phyloP scores from a whole-genome alignment of 2,888 invertebrate species.

The Melolontha melolontha region DNA sequence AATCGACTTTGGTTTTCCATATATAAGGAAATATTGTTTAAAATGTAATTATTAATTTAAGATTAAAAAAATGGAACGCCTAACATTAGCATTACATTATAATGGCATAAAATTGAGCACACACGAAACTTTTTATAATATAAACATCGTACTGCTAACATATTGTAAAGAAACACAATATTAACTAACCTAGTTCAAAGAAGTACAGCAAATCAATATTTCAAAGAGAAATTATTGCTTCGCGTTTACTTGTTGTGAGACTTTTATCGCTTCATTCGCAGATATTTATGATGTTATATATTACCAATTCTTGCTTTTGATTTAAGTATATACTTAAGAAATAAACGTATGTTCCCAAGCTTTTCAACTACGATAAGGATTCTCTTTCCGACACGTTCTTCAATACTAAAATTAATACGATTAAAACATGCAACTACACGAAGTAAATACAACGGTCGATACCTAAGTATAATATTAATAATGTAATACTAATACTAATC shows the following conservation, averaged over 20 bases:
- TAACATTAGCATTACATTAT: too few relatives aligned
- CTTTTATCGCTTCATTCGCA: conserved; percentile 36
- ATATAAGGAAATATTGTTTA: too few relatives aligned
- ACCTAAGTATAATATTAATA: background rate
- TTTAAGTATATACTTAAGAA: conserved; percentile 25
- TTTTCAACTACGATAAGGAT: conserved; percentile 34
- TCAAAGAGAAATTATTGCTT: conserved; percentile 30
- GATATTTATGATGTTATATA: conserved; percentile 34
- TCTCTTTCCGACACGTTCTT: conserved; percentile 19
- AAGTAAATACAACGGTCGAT: background rate
- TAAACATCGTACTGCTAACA: too few relatives aligned
- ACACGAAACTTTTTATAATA: too few relatives aligned
- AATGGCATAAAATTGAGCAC: too few relatives aligned
- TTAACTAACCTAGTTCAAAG: conserved; percentile 21
- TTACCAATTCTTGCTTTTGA: conserved; percentile 32
- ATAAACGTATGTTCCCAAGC: conserved; percentile 3
- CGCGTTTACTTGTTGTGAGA: conserved; percentile 26
- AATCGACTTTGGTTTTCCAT: too few relatives aligned
- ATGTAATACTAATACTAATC: too few relatives aligned
- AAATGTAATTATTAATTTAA: too few relatives aligned
- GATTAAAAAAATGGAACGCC: too few relatives aligned
- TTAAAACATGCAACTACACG: conserved; percentile 37
- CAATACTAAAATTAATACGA: conserved; percentile 23
- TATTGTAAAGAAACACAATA: background rate
- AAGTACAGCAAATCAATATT: conserved; percentile 22